Percentiles rank a stretch among this genome's conserved stretches.
These are phyloP conservation scores for Bagarius yarrelli DNA, from an alignment of 2,113 vertebrate species.

Conservation along the genomic window DNA sequence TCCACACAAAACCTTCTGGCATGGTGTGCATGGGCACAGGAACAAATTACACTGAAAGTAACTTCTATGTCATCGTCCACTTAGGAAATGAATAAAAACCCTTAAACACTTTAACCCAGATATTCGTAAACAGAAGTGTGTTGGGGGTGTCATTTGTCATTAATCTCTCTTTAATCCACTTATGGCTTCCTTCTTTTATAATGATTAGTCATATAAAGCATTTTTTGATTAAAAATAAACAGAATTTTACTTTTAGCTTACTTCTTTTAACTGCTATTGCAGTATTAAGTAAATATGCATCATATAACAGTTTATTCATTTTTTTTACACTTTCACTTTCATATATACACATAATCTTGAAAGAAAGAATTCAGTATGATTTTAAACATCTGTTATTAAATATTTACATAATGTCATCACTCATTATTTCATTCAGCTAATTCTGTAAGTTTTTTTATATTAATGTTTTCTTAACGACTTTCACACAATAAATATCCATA, in stretches of 20 bases:
- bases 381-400: not conserved
- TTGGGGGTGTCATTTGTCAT: not conserved
- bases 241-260: not conserved
- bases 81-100: not conserved
- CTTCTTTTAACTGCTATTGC: constrained; percentile 24
- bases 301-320: constrained; percentile 13
- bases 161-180: too few relatives aligned
- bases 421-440: not conserved
- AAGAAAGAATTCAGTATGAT: not conserved
- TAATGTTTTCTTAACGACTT: not conserved
- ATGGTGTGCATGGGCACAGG: not conserved
- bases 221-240: not conserved
- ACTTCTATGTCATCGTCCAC: constrained; percentile 22
- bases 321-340: not conserved
- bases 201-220: not conserved
- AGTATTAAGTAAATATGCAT: constrained; percentile 42
- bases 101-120: not conserved
- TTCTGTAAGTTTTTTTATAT: not conserved
- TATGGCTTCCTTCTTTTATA: not conserved
- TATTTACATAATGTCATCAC: not conserved
- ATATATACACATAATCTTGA: not conserved
- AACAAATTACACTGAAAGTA: not conserved
- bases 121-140: not conserved
- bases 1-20: constrained; percentile 25
- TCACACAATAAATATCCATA: not conserved